Evolutionary conservation across 2,113 vertebrate genomes (phyloP), one percentile per base, ranked within the genome.

Genomic region (Mesembrinibis cayennensis): DNA sequence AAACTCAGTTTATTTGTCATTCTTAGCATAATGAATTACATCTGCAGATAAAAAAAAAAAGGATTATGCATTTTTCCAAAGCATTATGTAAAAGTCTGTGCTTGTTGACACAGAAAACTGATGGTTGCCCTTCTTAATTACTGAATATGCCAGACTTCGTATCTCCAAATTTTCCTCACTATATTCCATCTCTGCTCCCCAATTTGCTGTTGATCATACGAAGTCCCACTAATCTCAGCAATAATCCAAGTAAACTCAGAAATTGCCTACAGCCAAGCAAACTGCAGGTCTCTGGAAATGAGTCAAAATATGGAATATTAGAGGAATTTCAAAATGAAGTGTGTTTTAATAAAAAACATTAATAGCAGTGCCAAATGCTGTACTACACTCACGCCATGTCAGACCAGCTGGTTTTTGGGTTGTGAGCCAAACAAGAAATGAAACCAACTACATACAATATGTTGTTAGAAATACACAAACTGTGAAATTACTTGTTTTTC

Each of bases 261-360:
- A 87, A 89, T 6, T 79, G 52, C 72, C 65, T 76, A 81, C 47
- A 97, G 87, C 36, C 83, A 89, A 66, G 50, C 38, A 95, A 96
- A 77, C 63, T 63, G 58, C 50, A 90, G 42, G 76, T 44, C 80
- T 92, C 65, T 62, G 69, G 52, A 95, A 95, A 80, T 27, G 42
- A 82, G 30, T 53, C 16, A 71, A 83, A 90, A 70, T 45, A 82
- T 7, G 45, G 36, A 53, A 25, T 78, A 90, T 27, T 44, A 53
- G 14, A 96, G 42, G 34, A 62, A 91, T 63, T 81, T 67, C 3
- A 85, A 89, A 67, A 83, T 81, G 2, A 87, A 83, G 40, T 40
- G 21, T 73, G 30, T 79, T 92, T 84, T 72, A 91, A 61, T 65
- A 40, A 67, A 91, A 86, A 40, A 14, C 7, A 69, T 40, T n/a